These are phyloP conservation scores for Malurus leucopterus DNA, from an alignment of 2,797 vertebrate genomes.

Conservation along the genomic window DNA sequence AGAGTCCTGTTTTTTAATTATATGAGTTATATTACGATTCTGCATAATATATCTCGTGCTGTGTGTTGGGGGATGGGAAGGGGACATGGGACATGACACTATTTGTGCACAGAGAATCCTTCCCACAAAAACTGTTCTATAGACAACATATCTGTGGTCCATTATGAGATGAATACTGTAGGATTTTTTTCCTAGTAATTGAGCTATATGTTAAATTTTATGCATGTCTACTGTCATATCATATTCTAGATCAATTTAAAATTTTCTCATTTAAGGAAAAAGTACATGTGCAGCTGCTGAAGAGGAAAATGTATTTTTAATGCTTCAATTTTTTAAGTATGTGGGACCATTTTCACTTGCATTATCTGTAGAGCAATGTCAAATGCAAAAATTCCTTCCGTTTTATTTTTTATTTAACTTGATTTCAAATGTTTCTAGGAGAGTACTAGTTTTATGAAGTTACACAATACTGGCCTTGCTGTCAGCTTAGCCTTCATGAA, in stretches of 20 bases:
- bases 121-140: not conserved
- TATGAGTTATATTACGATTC: not conserved
- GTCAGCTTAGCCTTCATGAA: not conserved
- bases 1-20: not conserved
- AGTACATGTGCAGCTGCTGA: not conserved
- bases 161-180: not conserved
- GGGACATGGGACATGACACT: not conserved
- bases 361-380: not conserved
- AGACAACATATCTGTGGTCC: not conserved
- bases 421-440: not conserved
- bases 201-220: not conserved
- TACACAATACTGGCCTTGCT: not conserved
- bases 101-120: not conserved
- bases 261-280: not conserved
- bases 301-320: not conserved
- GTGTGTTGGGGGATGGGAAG: too few species aligned
- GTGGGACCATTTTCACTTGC: not conserved
- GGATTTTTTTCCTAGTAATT: not conserved
- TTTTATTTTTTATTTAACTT: not conserved
- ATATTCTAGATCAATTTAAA: not conserved
- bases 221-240: not conserved
- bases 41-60: not conserved
- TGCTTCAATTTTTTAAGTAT: not conserved
- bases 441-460: not conserved
- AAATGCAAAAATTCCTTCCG: not conserved